These are phyloP conservation scores for Julus scanicus DNA, from an alignment of 2,888 invertebrate genomes.

Conservation along the genomic window DNA sequence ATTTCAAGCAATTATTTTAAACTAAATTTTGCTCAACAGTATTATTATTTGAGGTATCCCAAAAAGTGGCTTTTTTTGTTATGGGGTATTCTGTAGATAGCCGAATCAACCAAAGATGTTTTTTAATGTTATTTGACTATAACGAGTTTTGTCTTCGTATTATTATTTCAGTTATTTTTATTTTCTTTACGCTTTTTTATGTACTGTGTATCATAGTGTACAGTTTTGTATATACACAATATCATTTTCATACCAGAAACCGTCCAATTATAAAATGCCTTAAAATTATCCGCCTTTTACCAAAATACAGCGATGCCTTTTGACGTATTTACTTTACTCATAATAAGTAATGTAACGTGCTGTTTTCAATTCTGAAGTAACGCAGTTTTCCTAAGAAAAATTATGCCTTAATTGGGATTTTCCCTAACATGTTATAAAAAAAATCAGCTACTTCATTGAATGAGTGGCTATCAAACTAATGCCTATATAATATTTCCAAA, in stretches of 20 bases:
- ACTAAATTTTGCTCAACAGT: no score
- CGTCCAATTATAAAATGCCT: background rate
- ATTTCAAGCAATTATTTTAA: no score
- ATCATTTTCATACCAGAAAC: conserved; percentile 26
- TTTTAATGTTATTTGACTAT: background rate
- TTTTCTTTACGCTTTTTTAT: conserved; percentile 3
- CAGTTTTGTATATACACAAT: conserved; percentile 12
- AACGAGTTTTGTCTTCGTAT: background rate
- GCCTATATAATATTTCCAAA: background rate
- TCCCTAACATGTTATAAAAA: background rate
- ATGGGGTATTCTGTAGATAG: background rate
- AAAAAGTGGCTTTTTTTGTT: background rate
- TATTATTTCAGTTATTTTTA: background rate
- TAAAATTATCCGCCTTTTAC: background rate
- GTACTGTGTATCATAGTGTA: conserved; percentile 11
- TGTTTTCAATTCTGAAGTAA: background rate
- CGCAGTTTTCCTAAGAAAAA: background rate
- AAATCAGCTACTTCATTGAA: background rate
- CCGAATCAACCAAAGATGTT: conserved; percentile 8
- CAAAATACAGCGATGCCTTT: background rate
- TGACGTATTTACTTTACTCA: background rate
- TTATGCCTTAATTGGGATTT: background rate
- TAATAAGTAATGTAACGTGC: background rate
- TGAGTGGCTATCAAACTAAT: no score
- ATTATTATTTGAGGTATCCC: no score